Evolutionary conservation across 53 echinoderm and acorn worm species (phyloP).

Genomic region (Mesocentrotus franciscanus): DNA sequence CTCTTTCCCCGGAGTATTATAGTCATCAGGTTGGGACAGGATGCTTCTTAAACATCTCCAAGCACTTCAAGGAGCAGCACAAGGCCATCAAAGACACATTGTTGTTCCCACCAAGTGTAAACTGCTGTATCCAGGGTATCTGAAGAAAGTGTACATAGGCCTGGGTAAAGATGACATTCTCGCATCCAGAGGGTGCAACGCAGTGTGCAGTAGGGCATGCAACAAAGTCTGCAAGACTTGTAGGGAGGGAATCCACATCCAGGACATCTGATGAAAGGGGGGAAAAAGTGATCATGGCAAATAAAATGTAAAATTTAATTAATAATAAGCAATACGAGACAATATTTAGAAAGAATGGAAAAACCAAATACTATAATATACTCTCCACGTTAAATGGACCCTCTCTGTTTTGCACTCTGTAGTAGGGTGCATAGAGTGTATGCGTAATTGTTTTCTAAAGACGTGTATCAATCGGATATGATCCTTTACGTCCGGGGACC

Average conservation of each 20-base stretch:
- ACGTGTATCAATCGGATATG: no score
- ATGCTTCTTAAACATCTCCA: slow-evolving; percentile 72
- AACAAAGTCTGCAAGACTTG: slow-evolving; percentile 63
- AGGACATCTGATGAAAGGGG: slow-evolving; percentile 57
- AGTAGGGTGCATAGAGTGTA: no score
- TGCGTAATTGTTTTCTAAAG: no score
- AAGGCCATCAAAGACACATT: slow-evolving; percentile 73
- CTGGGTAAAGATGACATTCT: slow-evolving; percentile 75
- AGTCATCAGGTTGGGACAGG: slow-evolving; percentile 75
- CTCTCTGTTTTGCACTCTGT: no score
- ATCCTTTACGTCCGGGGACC: no score
- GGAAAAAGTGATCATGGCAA: neutral
- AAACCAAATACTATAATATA: neutral
- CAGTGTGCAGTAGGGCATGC: slow-evolving; percentile 75
- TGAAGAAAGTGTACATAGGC: slow-evolving; percentile 81
- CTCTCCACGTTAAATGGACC: no score
- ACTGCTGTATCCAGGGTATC: slow-evolving; percentile 75
- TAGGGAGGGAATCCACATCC: slow-evolving; percentile 70
- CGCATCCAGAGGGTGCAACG: slow-evolving; percentile 74
- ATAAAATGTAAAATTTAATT: neutral
- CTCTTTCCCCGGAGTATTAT: no score
- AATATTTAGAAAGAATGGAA: neutral
- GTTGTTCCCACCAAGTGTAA: slow-evolving; percentile 53
- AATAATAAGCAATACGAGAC: neutral
- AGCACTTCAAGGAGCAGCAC: slow-evolving; percentile 79